These are phyloP conservation scores for Paradoxurus hermaphroditus DNA, from an alignment of 2,113 vertebrate genomes.

Conservation along the genomic window DNA sequence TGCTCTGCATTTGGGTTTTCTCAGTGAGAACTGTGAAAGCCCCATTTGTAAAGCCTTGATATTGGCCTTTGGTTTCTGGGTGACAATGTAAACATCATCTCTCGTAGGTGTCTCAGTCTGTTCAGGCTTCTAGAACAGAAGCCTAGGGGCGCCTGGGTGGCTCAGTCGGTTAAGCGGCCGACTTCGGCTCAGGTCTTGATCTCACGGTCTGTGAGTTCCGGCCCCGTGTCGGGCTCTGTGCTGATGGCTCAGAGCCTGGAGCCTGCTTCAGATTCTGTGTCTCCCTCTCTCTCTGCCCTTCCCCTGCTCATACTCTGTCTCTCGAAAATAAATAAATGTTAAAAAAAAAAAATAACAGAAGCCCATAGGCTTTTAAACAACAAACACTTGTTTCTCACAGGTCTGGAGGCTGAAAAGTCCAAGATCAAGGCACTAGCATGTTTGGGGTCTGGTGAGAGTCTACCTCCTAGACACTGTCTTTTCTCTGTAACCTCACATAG, in stretches of 20 bases:
- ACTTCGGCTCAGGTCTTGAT: no score
- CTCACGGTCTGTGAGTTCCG: no score
- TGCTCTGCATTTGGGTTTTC: neutral
- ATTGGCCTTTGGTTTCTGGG: neutral
- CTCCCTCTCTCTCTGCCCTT: no score
- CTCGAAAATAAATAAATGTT: no score
- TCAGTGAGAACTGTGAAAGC: neutral
- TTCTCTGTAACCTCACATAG: neutral
- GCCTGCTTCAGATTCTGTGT: no score
- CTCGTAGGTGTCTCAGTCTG: neutral
- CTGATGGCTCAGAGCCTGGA: no score
- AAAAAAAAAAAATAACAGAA: no score
- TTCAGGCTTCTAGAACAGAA: neutral
- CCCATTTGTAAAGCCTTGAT: neutral
- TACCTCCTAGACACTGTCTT: neutral
- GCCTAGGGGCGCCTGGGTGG: no score
- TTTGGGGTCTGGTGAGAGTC: neutral
- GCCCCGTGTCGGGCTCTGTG: no score
- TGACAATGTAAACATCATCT: neutral
- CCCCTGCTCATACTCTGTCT: no score
- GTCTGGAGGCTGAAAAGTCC: neutral
- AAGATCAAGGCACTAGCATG: neutral
- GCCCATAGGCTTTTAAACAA: neutral
- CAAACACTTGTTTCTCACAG: neutral
- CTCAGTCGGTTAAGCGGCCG: no score